Base-by-base conservation (phyloP, 2,113 vertebrate species). In the Perccottus glenii region DNA sequence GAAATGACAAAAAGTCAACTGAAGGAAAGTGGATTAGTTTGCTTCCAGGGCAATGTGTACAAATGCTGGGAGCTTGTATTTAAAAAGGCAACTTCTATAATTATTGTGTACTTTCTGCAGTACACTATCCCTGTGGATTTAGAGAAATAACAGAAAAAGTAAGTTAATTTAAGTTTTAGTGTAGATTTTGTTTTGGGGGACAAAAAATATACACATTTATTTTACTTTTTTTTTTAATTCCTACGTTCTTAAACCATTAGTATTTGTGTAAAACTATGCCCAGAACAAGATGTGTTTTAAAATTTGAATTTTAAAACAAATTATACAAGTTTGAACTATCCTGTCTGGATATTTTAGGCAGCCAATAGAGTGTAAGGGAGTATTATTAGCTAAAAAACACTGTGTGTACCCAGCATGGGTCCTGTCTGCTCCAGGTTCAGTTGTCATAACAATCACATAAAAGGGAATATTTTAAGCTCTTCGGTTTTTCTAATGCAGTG, bases 41-140 rank as follows among this genome's bases (percentile, higher is more conserved):
- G 56, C 11, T 42, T 77, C 5, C 27, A 47, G 56, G 49, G 43
- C 48, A 67, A 58, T 49, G 52, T 49, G 15, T 42, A 7, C 48
- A 42, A 64, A 38, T 64, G 64, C 63, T 65, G 48, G 51, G 55
- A 45, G 70, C 57, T 64, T 33, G 60, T 69, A 78, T 78, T 83
- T 72, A 71, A 78, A 80, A 56, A 38, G 49, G 32, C 56, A 64
- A 71, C 60, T 59, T 77, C 43, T 52, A n/a, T 43, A 40, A 70
- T 72, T 59, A 59, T 70, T 75, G 47, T 51, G 67, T 9, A 15
- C 40, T 35, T 65, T 44, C 66, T 69, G 66, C 53, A 61, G 12
- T 42, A 59, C 47, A 40, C 47, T 27, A 27, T 27, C 19, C 19
- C 19, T n/a, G 4, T 55, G 12, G 6, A 9, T n/a, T 32, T 38